These are phyloP conservation scores for Latrodectus geometricus DNA, from an alignment of 1,140 invertebrate genomes.

Conservation along the genomic window DNA sequence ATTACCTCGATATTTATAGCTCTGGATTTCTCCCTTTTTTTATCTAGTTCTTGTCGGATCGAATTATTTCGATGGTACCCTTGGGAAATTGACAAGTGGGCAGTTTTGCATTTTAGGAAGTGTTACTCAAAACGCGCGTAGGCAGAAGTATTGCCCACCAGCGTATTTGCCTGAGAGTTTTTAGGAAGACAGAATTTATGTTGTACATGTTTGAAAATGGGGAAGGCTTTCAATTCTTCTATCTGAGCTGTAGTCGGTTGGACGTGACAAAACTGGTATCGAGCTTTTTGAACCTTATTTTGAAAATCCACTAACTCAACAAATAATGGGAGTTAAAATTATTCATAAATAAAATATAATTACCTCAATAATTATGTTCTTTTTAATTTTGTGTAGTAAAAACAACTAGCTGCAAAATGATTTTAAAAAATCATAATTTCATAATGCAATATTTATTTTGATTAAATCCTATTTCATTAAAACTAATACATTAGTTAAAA, in stretches of 20 bases:
- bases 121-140: constrained; percentile 13
- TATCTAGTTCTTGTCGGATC: constrained; percentile 32
- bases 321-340: too few species aligned
- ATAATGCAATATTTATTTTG: too few species aligned
- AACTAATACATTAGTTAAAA: too few species aligned
- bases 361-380: too few species aligned
- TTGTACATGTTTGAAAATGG: constrained; percentile 10
- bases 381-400: too few species aligned
- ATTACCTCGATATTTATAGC: constrained; percentile 51
- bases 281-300: too few species aligned
- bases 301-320: too few species aligned
- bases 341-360: too few species aligned
- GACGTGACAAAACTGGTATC: constrained; percentile 3
- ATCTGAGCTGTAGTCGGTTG: neutral
- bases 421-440: too few species aligned
- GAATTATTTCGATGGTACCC: constrained; percentile 45
- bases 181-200: constrained; percentile 7
- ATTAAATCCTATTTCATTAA: too few species aligned
- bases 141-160: constrained; percentile 37
- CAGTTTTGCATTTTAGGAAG: neutral
- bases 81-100: constrained; percentile 35
- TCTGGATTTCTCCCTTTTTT: constrained; percentile 10
- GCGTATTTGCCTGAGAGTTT: constrained; percentile 11
- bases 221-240: neutral
- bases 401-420: too few species aligned